These are phyloP conservation scores for Dicyrtomina minuta DNA, from an alignment of 2,888 invertebrate genomes.

Conservation along the genomic window DNA sequence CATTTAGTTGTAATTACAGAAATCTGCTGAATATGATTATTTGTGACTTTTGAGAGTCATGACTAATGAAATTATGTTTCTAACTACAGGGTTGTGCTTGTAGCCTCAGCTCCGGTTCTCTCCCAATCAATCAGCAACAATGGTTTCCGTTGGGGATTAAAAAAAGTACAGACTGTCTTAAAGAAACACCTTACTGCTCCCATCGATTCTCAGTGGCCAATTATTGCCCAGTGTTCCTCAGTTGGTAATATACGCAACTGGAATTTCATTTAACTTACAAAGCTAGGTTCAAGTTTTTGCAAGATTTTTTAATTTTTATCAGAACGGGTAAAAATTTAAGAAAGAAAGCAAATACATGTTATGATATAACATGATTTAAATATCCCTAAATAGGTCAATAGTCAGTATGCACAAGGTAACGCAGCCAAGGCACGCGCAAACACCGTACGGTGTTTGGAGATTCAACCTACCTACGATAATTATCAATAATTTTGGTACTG, in stretches of 20 bases:
- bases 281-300: too few species aligned
- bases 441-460: too few species aligned
- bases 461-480: too few species aligned
- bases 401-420: too few species aligned
- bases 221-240: conserved; percentile 86
- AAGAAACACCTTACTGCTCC: conserved; percentile 64
- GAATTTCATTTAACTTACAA: too few species aligned
- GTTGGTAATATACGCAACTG: conserved; percentile 83
- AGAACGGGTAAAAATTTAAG: too few species aligned
- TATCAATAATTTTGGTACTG: too few species aligned
- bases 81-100: conserved; percentile 79
- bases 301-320: too few species aligned
- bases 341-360: too few species aligned
- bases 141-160: conserved; percentile 65
- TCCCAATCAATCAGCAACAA: conserved; percentile 64
- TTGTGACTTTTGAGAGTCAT: not conserved
- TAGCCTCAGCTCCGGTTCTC: conserved; percentile 80
- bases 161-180: conserved; percentile 65
- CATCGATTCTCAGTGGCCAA: conserved; percentile 65
- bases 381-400: too few species aligned
- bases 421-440: too few species aligned
- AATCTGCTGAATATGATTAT: conserved; percentile 8
- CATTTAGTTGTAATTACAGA: not conserved
- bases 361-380: too few species aligned
- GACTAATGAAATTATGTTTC: not conserved